Base-by-base conservation (phyloP, 2,797 vertebrate species). In the Echiichthys vipera region DNA sequence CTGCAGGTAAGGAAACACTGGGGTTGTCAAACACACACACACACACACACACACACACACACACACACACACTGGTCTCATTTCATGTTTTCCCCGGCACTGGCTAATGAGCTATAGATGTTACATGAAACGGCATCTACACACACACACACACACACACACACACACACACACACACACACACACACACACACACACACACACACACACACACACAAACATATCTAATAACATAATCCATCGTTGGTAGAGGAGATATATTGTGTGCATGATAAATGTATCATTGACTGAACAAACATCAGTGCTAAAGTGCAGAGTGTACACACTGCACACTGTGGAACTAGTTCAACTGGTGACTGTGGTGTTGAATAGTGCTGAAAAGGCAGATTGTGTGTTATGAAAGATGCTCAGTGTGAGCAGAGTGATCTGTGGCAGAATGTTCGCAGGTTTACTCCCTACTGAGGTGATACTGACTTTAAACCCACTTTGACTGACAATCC, bases 1-100 rank as follows among this genome's bases (percentile, higher is more conserved):
- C 68, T 72, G 83, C 77, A 84, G 83, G 85, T 87, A 86, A 84
- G 78, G 58, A 72, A 78, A 83, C 71, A 83, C 80, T 81, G 53
- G 20, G 1, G 47, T 18, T 53, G n/a, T 12, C 39, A 30, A 58
- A 56, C 47, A 53, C 36, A 46, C 34, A 32, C 54, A 49, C 25
- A 58, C 65, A 69, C 57, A 8, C 61, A n/a, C 15, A 29, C 62
- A 50, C n/a, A 54, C 17, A 42, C 57, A 72, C 46, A 42, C 51
- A 40, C 17, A 30, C 17, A 73, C 32, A 70, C 51, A 62, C n/a
- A 29, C 9, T 40, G 37, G 46, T 78, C 36, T 61, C 49, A 66
- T 74, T 67, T 71, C 25, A 58, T 20, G 25, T 43, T 73, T 36
- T 62, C 15, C 29, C 56, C 40, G 18, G 37, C 49, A 9, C 32